Evolutionary conservation across 2,113 vertebrate genomes (phyloP).

Genomic region (Syngnathus typhle): DNA sequence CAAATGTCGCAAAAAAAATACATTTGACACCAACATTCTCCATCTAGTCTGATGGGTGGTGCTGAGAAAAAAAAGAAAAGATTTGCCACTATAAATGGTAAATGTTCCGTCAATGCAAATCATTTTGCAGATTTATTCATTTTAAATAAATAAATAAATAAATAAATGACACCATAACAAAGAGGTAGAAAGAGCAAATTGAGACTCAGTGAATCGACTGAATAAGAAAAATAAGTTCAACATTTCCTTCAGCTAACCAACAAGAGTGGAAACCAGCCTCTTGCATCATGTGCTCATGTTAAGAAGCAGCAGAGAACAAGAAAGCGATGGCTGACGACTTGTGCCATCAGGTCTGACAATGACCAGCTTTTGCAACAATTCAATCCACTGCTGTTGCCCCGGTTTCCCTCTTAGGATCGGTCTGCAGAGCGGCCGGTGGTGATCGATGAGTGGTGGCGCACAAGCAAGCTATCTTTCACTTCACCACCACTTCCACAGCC

Average conservation of each 20-base stretch:
- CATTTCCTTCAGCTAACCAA: constrained; percentile 2
- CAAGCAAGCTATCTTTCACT: constrained; percentile 54
- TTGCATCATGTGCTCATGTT: constrained; percentile 3
- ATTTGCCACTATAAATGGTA: too few species aligned
- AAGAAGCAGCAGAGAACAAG: constrained; percentile 16
- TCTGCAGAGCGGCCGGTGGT: constrained; percentile 36
- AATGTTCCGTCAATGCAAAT: background rate
- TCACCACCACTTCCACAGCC: constrained; percentile 45
- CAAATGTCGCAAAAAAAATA: background rate
- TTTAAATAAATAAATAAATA: background rate
- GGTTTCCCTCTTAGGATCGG: constrained; percentile 35
- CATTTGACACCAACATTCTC: background rate
- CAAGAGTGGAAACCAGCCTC: constrained; percentile 8
- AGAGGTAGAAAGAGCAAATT: constrained; percentile 4
- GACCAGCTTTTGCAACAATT: constrained; percentile 33
- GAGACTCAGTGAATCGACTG: constrained; percentile 1
- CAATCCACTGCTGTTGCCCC: constrained; percentile 35
- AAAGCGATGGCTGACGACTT: constrained; percentile 25
- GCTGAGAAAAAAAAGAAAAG: background rate
- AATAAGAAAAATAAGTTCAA: constrained; percentile 7
- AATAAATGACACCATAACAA: constrained; percentile 3
- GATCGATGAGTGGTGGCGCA: constrained; percentile 52
- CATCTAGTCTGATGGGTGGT: background rate
- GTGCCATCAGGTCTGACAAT: constrained; percentile 19
- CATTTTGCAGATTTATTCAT: background rate